These are phyloP conservation scores for Rhadina sibilatrix DNA, from an alignment of 2,113 vertebrate species.

Conservation along the genomic window DNA sequence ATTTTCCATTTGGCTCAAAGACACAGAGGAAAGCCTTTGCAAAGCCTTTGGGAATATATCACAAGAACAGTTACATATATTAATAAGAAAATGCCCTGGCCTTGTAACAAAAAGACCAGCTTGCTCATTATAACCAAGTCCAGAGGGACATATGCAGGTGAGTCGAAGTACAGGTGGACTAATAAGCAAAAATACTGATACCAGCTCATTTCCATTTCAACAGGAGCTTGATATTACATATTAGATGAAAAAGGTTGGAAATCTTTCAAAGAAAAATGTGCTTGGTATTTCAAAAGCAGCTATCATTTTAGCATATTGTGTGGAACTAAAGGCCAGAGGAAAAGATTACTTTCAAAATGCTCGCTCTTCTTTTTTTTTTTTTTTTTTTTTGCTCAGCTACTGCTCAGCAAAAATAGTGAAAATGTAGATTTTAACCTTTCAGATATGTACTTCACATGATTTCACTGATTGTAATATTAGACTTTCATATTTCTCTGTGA, in stretches of 20 bases:
- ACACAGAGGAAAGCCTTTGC: background rate
- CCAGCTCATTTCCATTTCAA: conserved; percentile 24
- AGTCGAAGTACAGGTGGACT: conserved; percentile 12
- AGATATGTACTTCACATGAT: background rate
- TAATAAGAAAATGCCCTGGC: conserved; percentile 3
- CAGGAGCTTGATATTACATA: background rate
- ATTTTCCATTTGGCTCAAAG: conserved; percentile 25
- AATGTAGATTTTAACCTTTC: conserved; percentile 58
- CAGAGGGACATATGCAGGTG: conserved; percentile 2
- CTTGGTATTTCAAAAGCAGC: conserved; percentile 37
- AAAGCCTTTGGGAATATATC: conserved; percentile 4
- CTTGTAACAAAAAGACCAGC: conserved; percentile 13
- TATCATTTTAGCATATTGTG: conserved; percentile 23
- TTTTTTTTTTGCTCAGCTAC: background rate
- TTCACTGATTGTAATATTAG: background rate
- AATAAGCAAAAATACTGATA: conserved; percentile 37
- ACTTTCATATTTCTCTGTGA: background rate
- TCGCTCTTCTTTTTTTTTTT: background rate
- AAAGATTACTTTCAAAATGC: conserved; percentile 30
- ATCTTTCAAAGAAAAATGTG: conserved; percentile 39
- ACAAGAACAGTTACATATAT: background rate
- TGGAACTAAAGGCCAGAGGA: conserved; percentile 42
- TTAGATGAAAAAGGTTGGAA: conserved; percentile 20
- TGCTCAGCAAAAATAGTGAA: background rate
- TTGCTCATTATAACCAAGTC: conserved; percentile 26